Evolutionary conservation across 2,113 vertebrate species (phyloP), one percentile per base, ranked within the genome.

Genomic region (Perca schrenkii): DNA sequence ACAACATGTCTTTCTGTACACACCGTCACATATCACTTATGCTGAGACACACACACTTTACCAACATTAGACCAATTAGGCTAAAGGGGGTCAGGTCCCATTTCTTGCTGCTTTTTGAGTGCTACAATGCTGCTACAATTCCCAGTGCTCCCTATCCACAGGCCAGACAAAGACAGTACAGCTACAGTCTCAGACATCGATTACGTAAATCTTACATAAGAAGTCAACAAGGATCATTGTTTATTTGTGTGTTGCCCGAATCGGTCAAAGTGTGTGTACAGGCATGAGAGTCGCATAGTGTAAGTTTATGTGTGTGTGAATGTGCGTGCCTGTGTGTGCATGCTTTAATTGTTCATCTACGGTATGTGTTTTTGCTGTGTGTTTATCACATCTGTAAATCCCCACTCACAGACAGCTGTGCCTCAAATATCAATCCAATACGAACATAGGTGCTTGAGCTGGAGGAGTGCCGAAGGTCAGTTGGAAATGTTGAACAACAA

Each of bases 191-290:
- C 74, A 86, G 56, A 79, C 82, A 60, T 43, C 52, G 71, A 85
- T 90, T 81, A 86, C 85, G 82, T 91, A 87, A 86, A 88, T 88
- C 75, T 87, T 86, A 86, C 64, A 83, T 84, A 92, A 92, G 47
- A 86, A 83, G 63, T 74, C 62, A 11, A 72, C 77, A 34, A 84
- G 78, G 82, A 74, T 62, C 81, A 76, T 69, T 66, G 79, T 79
- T 78, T 69, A 70, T 67, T 82, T 83, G 87, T 87, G 80, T 46
- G 75, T 25, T 0, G 52, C 58, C 58, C 28, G 14, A 84, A 79
- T 80, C 67, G 43, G 57, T 25, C 54, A 70, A 57, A 54, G 50
- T 75, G 61, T 61, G 76, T 31, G 77, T 3, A 40, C 28, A 77
- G 64, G 58, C 57, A 54, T 64, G 47, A 69, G 46, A 70, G 56